Conservation (phyloP, 2,888 invertebrate genomes). For the Leistus spinibarbis region DNA sequence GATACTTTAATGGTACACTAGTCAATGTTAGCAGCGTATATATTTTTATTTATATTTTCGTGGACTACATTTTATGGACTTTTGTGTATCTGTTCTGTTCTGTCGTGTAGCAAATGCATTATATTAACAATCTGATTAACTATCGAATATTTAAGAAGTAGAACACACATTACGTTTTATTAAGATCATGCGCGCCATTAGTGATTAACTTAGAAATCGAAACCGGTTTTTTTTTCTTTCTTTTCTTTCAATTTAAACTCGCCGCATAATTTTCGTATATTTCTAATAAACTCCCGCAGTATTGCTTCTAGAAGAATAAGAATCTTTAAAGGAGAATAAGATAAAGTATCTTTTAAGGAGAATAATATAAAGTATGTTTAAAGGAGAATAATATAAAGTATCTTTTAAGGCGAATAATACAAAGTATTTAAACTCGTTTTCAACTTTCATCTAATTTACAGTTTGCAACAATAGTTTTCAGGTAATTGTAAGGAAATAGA, state of each 20-base stretch:
- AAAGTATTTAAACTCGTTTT: neutral
- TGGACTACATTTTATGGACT: neutral
- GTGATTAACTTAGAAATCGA: neutral
- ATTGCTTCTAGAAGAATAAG: too few relatives aligned
- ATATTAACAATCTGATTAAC: neutral
- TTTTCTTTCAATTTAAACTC: neutral
- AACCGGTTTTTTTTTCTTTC: neutral
- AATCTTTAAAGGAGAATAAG: neutral
- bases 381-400: neutral
- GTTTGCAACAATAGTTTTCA: neutral
- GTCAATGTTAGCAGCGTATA: neutral
- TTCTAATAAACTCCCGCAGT: too few relatives aligned
- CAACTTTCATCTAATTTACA: neutral
- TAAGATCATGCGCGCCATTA: neutral
- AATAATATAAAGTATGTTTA: neutral
- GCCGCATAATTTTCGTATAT: neutral
- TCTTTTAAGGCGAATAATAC: neutral
- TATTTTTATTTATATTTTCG: neutral
- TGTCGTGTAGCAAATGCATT: neutral
- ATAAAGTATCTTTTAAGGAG: neutral
- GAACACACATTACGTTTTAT: neutral
- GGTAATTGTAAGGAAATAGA: neutral
- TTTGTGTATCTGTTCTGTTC: too few relatives aligned
- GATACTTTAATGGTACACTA: conserved; percentile 17
- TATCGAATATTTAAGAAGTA: neutral